A percentile compares a stretch with the other conserved stretches of the same genome.
Evolutionary conservation across 2,888 invertebrate genomes (phyloP).

Genomic region (Didymodactylos carnosus): DNA sequence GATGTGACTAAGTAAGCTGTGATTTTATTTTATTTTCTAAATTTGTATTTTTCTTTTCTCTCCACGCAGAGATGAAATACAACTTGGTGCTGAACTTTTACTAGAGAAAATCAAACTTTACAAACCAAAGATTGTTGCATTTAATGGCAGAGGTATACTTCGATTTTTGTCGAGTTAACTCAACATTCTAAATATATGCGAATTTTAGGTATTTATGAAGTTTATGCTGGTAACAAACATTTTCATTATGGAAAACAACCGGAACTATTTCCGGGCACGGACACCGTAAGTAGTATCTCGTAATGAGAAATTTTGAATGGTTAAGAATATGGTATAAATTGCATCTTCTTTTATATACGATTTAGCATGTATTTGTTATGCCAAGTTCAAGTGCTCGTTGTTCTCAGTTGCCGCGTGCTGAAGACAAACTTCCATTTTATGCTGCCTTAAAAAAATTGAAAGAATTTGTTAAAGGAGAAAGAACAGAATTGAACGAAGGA

Average conservation of each 20-base stretch:
- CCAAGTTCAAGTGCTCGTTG: constrained; percentile 90
- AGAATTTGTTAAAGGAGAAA: constrained; percentile 67
- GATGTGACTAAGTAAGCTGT: not conserved
- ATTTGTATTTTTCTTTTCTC: not conserved
- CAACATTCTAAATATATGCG: constrained; percentile 17
- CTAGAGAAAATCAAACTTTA: constrained; percentile 71
- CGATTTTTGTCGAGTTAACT: not conserved
- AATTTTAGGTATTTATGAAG: constrained; percentile 88
- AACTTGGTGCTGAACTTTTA: constrained; percentile 54
- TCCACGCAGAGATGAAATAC: constrained; percentile 33
- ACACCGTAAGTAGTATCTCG: constrained; percentile 52
- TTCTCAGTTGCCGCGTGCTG: constrained; percentile 80
- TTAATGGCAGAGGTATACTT: constrained; percentile 60
- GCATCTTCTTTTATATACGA: too few relatives aligned
- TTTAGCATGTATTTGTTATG: constrained; percentile 65
- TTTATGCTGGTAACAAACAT: constrained; percentile 54
- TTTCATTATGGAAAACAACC: constrained; percentile 89
- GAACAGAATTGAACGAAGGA: constrained; percentile 23
- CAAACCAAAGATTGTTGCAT: constrained; percentile 84
- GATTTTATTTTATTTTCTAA: not conserved
- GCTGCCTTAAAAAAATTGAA: constrained; percentile 79
- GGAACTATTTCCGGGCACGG: constrained; percentile 71
- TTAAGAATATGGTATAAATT: not conserved
- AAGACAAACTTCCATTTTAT: constrained; percentile 94
- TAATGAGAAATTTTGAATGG: not conserved